phyloP scores from a whole-genome alignment of 2,797 vertebrate species.

The Anabas testudineus region DNA sequence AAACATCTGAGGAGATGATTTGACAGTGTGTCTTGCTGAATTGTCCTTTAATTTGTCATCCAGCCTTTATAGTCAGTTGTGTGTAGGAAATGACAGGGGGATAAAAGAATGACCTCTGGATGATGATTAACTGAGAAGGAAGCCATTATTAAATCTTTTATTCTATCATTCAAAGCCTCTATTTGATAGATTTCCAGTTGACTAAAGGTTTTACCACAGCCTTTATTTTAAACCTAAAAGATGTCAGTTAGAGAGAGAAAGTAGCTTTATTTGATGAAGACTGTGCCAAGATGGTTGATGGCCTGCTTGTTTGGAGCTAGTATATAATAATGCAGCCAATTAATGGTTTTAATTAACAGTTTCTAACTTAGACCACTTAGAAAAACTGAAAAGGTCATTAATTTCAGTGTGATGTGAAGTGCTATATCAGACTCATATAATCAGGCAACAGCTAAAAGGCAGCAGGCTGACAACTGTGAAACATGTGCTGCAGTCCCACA shows the following conservation, averaged over 20 bases:
- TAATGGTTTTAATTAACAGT: neutral
- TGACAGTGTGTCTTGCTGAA: too few species aligned
- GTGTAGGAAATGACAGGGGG: neutral
- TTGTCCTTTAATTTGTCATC: neutral
- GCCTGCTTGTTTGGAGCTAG: neutral
- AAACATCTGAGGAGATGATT: neutral
- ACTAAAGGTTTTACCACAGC: neutral
- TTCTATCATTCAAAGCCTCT: neutral
- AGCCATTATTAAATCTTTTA: neutral
- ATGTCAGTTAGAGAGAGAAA: neutral
- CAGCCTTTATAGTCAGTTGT: neutral
- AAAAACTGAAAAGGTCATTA: slow-evolving; percentile 5
- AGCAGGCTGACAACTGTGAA: slow-evolving; percentile 1
- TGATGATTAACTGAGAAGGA: neutral
- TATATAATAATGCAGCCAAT: neutral
- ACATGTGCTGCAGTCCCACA: slow-evolving; percentile 29
- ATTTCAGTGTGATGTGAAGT: slow-evolving; percentile 5
- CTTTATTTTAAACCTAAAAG: neutral
- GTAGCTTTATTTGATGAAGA: neutral
- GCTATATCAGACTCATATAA: neutral
- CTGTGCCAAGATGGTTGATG: neutral
- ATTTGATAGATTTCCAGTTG: slow-evolving; percentile 7
- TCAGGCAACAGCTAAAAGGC: slow-evolving; percentile 6
- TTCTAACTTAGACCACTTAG: neutral
- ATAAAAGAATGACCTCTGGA: slow-evolving; percentile 1